Evolutionary conservation across 2,797 vertebrate species (phyloP).

Genomic region (Tokudaia tokunoshimensis): DNA sequence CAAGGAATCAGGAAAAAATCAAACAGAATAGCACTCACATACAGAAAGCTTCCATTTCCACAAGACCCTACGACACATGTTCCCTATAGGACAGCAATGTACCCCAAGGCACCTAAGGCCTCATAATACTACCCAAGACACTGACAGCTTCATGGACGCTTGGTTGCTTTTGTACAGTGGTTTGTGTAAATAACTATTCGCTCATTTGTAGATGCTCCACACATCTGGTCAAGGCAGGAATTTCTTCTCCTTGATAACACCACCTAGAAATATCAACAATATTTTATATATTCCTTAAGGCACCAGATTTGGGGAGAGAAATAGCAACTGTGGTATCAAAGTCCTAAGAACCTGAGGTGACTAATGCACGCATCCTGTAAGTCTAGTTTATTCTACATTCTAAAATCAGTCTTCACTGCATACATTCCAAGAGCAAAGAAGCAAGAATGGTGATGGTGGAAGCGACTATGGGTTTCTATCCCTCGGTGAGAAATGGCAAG

Average conservation of each 20-base stretch:
- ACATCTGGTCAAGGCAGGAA: conserved; percentile 83
- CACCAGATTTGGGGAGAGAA: conserved; percentile 82
- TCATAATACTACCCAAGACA: conserved; percentile 85
- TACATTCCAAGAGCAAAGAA: conserved; percentile 77
- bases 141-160: conserved; percentile 81
- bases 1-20: conserved; percentile 73
- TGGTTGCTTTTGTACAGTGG: conserved; percentile 85
- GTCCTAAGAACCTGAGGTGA: conserved; percentile 50
- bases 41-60: conserved; percentile 80
- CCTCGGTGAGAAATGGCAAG: conserved; percentile 79
- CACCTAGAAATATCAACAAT: conserved; percentile 83
- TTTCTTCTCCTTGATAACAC: conserved; percentile 85
- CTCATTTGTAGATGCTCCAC: conserved; percentile 85
- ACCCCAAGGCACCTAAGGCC: conserved; percentile 87
- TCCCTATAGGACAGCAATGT: conserved; percentile 82
- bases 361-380: conserved; percentile 64
- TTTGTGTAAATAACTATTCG: conserved; percentile 84
- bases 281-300: conserved; percentile 79
- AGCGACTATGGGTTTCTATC: conserved; percentile 67
- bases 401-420: conserved; percentile 73
- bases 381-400: conserved; percentile 60
- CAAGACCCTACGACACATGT: conserved; percentile 83
- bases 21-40: conserved; percentile 80
- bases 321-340: conserved; percentile 66
- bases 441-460: conserved; percentile 79